A percentile compares a stretch with the other conserved stretches of the same genome.
phyloP scores from a whole-genome alignment of 2,888 invertebrate species.

The Gastracanthus pulcherrimus region DNA sequence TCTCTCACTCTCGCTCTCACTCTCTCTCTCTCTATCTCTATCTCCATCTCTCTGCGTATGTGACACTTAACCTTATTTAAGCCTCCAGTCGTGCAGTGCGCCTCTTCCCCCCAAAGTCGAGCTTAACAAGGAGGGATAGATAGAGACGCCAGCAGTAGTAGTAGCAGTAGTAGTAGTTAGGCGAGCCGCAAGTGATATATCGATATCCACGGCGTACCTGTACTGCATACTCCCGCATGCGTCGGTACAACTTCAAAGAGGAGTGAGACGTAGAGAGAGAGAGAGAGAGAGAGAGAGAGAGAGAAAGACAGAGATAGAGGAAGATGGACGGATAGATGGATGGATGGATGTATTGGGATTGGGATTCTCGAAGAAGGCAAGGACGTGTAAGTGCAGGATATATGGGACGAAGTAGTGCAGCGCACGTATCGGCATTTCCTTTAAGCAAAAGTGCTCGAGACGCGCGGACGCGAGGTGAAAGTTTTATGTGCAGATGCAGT shows the following conservation, averaged over 20 bases:
- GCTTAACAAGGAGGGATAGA: constrained; percentile 36
- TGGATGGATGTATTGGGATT: neutral
- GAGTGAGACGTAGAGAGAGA: constrained; percentile 2
- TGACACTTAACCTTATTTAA: constrained; percentile 65
- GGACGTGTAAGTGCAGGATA: neutral
- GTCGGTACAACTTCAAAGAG: constrained; percentile 63
- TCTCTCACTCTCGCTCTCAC: too few species aligned
- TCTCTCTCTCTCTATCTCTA: too few species aligned
- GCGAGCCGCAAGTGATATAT: constrained; percentile 65
- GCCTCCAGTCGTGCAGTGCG: constrained; percentile 48
- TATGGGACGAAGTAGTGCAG: too few species aligned
- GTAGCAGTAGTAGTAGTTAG: constrained; percentile 59
- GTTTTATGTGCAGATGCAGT: neutral
- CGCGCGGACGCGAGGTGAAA: neutral
- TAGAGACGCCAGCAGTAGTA: constrained; percentile 40
- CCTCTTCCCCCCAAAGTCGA: constrained; percentile 17
- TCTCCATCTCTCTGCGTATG: constrained; percentile 54
- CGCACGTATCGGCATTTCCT: constrained; percentile 6
- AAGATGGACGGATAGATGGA: neutral
- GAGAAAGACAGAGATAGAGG: neutral
- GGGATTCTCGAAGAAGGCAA: neutral
- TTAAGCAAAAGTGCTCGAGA: neutral
- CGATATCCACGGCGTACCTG: constrained; percentile 61
- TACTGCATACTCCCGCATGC: too few species aligned
- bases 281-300: neutral